A percentile compares a stretch with the other conserved stretches of the same genome.
Conservation (phyloP, 1,140 invertebrate genomes). For the Drosophila tani region DNA sequence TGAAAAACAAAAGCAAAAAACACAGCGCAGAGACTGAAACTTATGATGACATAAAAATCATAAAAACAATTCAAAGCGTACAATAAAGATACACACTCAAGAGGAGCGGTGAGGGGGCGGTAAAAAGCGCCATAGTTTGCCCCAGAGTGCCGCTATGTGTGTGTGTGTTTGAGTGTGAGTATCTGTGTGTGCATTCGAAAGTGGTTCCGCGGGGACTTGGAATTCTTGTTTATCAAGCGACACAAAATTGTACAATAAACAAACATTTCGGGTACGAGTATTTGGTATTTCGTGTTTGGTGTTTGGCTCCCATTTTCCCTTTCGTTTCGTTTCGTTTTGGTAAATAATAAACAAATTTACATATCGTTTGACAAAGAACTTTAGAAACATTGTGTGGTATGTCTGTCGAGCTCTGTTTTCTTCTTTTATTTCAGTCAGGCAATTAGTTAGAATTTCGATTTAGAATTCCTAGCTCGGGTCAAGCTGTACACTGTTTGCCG, state of each 20-base stretch:
- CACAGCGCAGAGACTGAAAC: constrained; percentile 66
- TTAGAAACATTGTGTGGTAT: constrained; percentile 72
- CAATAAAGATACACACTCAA: constrained; percentile 72
- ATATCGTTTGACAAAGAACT: constrained; percentile 75
- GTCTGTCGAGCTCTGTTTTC: constrained; percentile 1
- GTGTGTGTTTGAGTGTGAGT: constrained; percentile 28
- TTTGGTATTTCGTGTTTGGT: constrained; percentile 61
- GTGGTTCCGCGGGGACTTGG: constrained; percentile 67
- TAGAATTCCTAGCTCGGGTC: constrained; percentile 15
- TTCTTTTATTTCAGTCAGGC: constrained; percentile 30
- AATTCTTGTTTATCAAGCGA: constrained; percentile 75
- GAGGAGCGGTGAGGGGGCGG: constrained; percentile 11
- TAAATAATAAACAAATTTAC: constrained; percentile 82
- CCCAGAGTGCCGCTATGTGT: constrained; percentile 23
- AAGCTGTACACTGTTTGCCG: constrained; percentile 40
- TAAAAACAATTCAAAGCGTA: constrained; percentile 83
- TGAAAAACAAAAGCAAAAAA: constrained; percentile 49
- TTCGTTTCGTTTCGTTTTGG: constrained; percentile 49
- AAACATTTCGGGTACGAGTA: constrained; percentile 69
- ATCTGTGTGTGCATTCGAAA: constrained; percentile 53
- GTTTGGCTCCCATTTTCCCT: constrained; percentile 49
- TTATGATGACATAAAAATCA: constrained; percentile 84
- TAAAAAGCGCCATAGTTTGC: constrained; percentile 65
- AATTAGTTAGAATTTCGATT: constrained; percentile 62
- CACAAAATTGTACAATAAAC: constrained; percentile 81